phyloP scores from a whole-genome alignment of 2,888 invertebrate genomes.

The Zygothrica quintamaculata region DNA sequence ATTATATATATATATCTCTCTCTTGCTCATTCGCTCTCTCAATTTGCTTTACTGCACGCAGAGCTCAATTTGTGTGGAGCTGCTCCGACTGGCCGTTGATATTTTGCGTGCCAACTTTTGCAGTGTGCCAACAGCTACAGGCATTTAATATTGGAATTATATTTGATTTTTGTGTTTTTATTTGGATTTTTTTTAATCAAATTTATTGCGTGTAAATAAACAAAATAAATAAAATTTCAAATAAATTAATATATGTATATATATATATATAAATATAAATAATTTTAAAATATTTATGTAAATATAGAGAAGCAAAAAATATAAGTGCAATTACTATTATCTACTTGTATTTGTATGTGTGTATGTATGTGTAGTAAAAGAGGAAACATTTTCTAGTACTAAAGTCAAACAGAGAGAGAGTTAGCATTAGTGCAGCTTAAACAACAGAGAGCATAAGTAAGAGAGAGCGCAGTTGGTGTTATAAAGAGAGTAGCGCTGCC shows the following conservation, averaged over 20 bases:
- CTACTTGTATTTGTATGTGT: constrained; percentile 11
- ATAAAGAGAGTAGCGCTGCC: constrained; percentile 25
- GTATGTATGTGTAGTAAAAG: not conserved
- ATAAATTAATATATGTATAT: constrained; percentile 62
- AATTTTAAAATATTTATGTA: constrained; percentile 17
- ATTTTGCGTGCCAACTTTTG: constrained; percentile 85
- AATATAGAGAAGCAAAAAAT: constrained; percentile 38
- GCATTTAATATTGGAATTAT: constrained; percentile 28
- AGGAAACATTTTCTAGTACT: too few species aligned
- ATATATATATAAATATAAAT: constrained; percentile 15
- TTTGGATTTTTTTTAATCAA: constrained; percentile 53
- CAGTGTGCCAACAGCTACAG: constrained; percentile 87
- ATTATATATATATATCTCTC: too few species aligned
- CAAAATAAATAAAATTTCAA: constrained; percentile 69
- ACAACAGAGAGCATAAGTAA: constrained; percentile 9
- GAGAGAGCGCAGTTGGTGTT: constrained; percentile 18
- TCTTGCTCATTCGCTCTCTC: too few species aligned
- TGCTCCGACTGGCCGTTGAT: constrained; percentile 82
- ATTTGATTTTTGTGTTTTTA: constrained; percentile 37
- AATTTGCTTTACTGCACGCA: constrained; percentile 68
- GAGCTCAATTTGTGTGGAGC: constrained; percentile 81
- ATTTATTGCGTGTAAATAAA: constrained; percentile 77
- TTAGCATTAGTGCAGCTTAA: not conserved
- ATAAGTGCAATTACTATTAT: too few species aligned
- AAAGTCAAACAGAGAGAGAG: too few species aligned